These are phyloP conservation scores for Conchocele bisecta DNA, from an alignment of 2,888 invertebrate genomes.

Conservation along the genomic window DNA sequence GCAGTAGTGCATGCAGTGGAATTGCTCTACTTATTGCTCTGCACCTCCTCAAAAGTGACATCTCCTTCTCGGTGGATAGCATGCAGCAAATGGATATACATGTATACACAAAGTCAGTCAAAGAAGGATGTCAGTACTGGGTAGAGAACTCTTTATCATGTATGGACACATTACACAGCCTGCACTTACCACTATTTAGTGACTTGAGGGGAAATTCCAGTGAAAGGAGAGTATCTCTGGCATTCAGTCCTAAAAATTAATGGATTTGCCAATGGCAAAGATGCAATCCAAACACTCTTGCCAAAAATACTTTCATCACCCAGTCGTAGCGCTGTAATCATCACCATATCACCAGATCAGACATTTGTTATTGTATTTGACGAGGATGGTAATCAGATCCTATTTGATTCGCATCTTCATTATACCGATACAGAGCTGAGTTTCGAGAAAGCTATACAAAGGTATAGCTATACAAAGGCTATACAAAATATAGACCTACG, in stretches of 20 bases:
- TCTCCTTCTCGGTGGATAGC: no score
- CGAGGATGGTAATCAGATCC: background rate
- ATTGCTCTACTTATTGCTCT: no score
- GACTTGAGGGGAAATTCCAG: background rate
- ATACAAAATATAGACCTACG: no score
- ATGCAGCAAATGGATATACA: no score
- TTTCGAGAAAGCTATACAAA: constrained; percentile 1
- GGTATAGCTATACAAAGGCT: no score
- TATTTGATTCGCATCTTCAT: constrained; percentile 14
- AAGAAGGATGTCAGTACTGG: constrained; percentile 4
- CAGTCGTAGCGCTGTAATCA: background rate
- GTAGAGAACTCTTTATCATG: background rate
- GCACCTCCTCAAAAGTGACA: no score
- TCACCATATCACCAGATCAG: constrained; percentile 12
- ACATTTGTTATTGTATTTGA: constrained; percentile 5
- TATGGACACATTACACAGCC: background rate
- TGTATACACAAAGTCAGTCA: background rate
- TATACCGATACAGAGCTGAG: background rate
- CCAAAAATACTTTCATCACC: background rate
- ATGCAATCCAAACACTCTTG: background rate
- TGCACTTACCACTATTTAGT: constrained; percentile 1
- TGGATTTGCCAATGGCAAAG: background rate
- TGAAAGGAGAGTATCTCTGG: constrained; percentile 1
- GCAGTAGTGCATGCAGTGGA: no score
- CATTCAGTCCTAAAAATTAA: background rate